Evolutionary conservation across 1,140 invertebrate species (phyloP).

Genomic region (Euborellia annulipes): DNA sequence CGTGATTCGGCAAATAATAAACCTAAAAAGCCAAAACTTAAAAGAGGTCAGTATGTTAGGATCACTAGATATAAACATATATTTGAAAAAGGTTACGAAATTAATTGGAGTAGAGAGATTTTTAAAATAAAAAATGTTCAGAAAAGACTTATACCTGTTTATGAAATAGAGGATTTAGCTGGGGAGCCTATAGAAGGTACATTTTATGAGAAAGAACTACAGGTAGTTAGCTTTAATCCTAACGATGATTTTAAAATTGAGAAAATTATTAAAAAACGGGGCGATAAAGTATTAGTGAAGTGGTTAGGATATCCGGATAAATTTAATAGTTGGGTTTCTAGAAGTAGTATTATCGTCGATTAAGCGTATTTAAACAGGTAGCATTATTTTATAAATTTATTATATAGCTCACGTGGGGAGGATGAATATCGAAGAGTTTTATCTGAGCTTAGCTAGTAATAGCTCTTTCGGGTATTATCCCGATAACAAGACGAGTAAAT

Average conservation of each 20-base stretch:
- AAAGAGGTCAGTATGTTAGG: not conserved
- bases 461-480: not conserved
- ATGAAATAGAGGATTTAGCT: not conserved
- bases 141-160: not conserved
- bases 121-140: not conserved
- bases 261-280: not conserved
- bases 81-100: not conserved
- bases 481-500: not conserved
- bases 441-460: not conserved
- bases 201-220: not conserved
- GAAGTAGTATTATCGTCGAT: too few relatives aligned
- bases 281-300: not conserved
- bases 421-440: not conserved
- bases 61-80: not conserved
- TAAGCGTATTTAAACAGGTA: too few relatives aligned
- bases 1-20: not conserved
- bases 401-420: too few relatives aligned
- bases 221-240: not conserved
- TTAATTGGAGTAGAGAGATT: not conserved
- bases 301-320: not conserved
- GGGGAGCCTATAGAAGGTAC: not conserved
- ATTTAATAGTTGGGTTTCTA: not conserved
- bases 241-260: not conserved
- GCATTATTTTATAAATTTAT: too few relatives aligned
- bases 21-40: not conserved